Evolutionary conservation across 2,797 vertebrate species (phyloP), one percentile per base, ranked within the genome.

Genomic region (Cryptoblepharus egeriae): DNA sequence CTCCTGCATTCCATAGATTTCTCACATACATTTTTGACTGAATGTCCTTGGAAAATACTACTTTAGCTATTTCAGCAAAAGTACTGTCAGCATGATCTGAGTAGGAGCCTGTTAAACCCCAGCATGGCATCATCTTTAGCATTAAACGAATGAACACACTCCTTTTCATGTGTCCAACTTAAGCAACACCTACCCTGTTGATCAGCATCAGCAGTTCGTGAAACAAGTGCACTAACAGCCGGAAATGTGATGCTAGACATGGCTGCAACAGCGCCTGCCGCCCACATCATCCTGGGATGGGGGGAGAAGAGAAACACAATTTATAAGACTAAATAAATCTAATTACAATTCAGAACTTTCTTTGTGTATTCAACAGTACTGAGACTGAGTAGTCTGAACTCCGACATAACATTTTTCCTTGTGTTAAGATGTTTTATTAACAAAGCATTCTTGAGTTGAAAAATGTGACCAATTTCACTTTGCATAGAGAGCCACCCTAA

Each of bases 241-340:
- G 97, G 97, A 83, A 98, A 98, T 0, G 97, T 98, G 70, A 98
- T 97, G 77, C 97, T 98, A 63, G 97, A 98, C 97, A 98, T 98
- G 88, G 97, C 97, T 0, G 97, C 97, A 0, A 98, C 97, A 0
- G 97, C 96, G 0, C 97, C 97, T 0, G 97, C 97, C 1, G 97
- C 97, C 97, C 97, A 98, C 97, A 97, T 97, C 97, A 98, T 98
- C 97, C 97, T 97, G 90, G 35, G 52, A 15, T 55, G 52, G 57
- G 6, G 57, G 42, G 37, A 18, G 15, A 22, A 9, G 4, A 89
- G 79, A 13, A 57, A 57, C 20, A 69, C 0, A 30, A 75, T 30
- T 16, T 52, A 42, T 6, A 55, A 55, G 37, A 24, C 28, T 81
- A 5, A 67, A n/a, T 12, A 32, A 28, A 28, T n/a, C 65, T 52